A percentile compares a stretch with the other conserved stretches of the same genome.
phyloP scores from a whole-genome alignment of 2,888 invertebrate species.

The Alviniconcha strummeri region DNA sequence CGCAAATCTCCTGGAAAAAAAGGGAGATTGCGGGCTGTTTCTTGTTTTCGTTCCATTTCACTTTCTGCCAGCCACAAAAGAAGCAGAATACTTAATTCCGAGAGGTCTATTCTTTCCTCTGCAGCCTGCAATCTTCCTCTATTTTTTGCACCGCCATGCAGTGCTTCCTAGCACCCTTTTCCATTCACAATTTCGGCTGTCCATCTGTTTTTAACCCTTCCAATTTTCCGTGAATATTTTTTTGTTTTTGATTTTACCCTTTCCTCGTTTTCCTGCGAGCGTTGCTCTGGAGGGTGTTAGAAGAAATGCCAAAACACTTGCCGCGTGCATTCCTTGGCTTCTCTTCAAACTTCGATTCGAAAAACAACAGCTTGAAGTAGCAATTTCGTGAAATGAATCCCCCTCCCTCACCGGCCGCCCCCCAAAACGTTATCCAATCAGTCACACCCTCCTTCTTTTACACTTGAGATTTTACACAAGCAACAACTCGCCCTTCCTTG shows the following conservation, averaged over 20 bases:
- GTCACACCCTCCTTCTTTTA: too few species aligned
- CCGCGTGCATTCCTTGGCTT: too few species aligned
- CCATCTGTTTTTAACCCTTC: not conserved
- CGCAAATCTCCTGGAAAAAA: too few species aligned
- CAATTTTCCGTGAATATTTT: not conserved
- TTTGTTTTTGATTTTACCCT: not conserved
- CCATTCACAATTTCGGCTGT: slow-evolving; percentile 5
- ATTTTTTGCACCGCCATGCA: not conserved
- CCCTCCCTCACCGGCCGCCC: too few species aligned
- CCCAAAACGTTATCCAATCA: too few species aligned
- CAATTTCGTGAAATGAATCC: too few species aligned
- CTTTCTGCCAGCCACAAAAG: not conserved
- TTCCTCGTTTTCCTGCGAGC: not conserved
- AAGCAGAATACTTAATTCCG: slow-evolving; percentile 4
- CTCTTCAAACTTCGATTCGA: too few species aligned
- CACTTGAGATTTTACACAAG: too few species aligned
- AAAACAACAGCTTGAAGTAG: too few species aligned
- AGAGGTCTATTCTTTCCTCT: not conserved
- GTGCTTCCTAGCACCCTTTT: not conserved
- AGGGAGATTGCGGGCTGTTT: not conserved
- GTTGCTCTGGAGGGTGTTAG: too few species aligned
- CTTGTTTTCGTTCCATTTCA: slow-evolving; percentile 7
- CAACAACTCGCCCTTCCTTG: too few species aligned
- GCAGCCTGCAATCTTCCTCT: not conserved
- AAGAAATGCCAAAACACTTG: too few species aligned